Conservation (phyloP, 2,888 invertebrate genomes). For the Tetranychus truncatus region DNA sequence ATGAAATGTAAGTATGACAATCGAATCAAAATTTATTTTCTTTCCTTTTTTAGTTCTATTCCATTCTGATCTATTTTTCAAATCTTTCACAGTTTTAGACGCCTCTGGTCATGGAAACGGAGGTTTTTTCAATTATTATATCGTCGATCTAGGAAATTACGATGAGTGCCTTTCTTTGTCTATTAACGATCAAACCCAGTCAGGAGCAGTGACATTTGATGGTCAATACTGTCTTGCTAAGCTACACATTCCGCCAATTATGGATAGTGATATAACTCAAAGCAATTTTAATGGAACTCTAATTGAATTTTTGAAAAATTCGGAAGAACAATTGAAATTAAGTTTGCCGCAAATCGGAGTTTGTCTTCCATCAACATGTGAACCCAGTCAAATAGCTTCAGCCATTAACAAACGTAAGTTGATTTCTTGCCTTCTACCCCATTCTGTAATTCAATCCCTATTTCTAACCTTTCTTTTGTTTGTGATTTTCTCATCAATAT, state of each 20-base stretch:
- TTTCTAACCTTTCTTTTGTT: not conserved
- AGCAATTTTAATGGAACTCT: not conserved
- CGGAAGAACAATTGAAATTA: not conserved
- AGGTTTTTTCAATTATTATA: not conserved
- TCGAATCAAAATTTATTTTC: not conserved
- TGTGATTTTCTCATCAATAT: too few relatives aligned
- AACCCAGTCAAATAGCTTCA: not conserved
- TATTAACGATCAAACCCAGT: not conserved
- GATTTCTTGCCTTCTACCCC: not conserved
- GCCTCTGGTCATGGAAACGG: not conserved
- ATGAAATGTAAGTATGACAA: not conserved
- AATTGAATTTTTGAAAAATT: not conserved
- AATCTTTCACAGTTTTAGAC: not conserved
- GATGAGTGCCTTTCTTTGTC: not conserved
- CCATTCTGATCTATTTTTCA: not conserved
- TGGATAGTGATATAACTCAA: not conserved
- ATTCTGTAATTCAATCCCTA: not conserved
- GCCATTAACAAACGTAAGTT: not conserved
- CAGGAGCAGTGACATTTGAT: not conserved
- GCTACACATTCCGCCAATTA: not conserved
- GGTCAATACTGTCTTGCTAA: constrained; percentile 6
- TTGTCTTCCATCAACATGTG: constrained; percentile 3
- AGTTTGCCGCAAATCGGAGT: not conserved
- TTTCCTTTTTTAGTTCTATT: not conserved
- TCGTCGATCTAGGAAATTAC: not conserved